Conservation (phyloP, 2,113 vertebrate genomes). For the Mirza zaza region DNA sequence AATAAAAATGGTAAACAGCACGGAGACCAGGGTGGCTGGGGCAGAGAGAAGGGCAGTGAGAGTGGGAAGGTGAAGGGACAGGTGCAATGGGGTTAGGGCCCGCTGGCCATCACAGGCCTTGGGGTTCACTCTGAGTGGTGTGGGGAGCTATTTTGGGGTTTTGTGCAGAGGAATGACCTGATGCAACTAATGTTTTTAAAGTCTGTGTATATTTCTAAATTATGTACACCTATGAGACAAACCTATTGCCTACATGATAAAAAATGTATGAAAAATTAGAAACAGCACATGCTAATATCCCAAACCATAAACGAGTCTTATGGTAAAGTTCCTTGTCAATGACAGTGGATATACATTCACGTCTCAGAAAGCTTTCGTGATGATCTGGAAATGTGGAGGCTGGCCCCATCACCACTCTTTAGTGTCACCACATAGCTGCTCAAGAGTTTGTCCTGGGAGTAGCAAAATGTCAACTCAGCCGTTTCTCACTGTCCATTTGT, state of each 20-base stretch:
- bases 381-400: not conserved
- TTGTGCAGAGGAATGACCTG: not conserved
- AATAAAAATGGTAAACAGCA: not conserved
- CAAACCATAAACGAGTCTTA: not conserved
- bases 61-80: not conserved
- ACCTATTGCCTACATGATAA: not conserved
- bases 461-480: not conserved
- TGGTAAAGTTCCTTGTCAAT: not conserved
- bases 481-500: not conserved
- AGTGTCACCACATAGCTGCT: not conserved
- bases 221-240: not conserved
- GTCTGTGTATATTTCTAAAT: not conserved
- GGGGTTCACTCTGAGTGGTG: not conserved
- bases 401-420: not conserved
- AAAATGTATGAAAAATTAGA: not conserved
- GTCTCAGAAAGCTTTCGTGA: not conserved
- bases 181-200: not conserved
- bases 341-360: not conserved
- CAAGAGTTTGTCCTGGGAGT: not conserved
- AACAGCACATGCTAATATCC: not conserved
- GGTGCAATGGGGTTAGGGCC: too few relatives aligned
- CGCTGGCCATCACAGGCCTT: rapidly evolving
- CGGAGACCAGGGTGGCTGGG: not conserved
- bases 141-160: not conserved
- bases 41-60: not conserved